Percentiles rank a stretch among this genome's conserved stretches.
Conservation (phyloP, 2,888 invertebrate species). For the Tethea ocularis region DNA sequence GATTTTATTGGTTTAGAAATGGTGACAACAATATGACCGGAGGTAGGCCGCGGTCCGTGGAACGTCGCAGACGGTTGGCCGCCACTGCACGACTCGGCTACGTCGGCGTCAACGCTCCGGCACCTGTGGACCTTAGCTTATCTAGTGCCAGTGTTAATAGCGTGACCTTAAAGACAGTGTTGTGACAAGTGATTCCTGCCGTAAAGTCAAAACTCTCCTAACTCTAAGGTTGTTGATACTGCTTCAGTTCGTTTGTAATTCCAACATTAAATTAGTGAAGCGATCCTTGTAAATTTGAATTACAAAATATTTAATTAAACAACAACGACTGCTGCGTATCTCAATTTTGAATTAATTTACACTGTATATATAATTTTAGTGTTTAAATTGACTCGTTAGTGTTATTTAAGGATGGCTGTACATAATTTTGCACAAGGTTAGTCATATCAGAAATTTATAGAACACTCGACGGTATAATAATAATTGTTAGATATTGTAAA, state of each 20-base stretch:
- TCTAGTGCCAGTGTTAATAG: slow-evolving; percentile 32
- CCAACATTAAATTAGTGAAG: slow-evolving; percentile 11
- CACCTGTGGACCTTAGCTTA: slow-evolving; percentile 27
- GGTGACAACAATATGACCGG: slow-evolving; percentile 78
- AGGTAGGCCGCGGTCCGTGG: slow-evolving; percentile 63
- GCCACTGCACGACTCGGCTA: slow-evolving; percentile 40
- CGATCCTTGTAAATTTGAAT: neutral
- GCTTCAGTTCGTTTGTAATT: slow-evolving; percentile 19
- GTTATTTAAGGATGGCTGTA: slow-evolving; percentile 51
- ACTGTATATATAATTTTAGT: slow-evolving; percentile 25
- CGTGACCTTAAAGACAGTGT: slow-evolving; percentile 43
- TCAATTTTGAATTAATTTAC: slow-evolving; percentile 36
- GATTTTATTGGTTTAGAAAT: slow-evolving; percentile 55
- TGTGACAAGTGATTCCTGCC: slow-evolving; percentile 11
- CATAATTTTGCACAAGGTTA: slow-evolving; percentile 68
- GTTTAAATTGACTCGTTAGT: slow-evolving; percentile 14
- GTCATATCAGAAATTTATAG: slow-evolving; percentile 64
- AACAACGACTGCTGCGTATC: slow-evolving; percentile 46
- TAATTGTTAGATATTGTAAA: slow-evolving; percentile 20
- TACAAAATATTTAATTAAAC: slow-evolving; percentile 1
- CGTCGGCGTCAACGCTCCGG: slow-evolving; percentile 3
- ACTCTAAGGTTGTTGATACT: slow-evolving; percentile 24
- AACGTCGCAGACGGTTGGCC: slow-evolving; percentile 71
- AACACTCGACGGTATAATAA: slow-evolving; percentile 31
- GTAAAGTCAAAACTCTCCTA: neutral